Base-by-base conservation (phyloP, 2,113 vertebrate genomes). In the Hippocampus zosterae region DNA sequence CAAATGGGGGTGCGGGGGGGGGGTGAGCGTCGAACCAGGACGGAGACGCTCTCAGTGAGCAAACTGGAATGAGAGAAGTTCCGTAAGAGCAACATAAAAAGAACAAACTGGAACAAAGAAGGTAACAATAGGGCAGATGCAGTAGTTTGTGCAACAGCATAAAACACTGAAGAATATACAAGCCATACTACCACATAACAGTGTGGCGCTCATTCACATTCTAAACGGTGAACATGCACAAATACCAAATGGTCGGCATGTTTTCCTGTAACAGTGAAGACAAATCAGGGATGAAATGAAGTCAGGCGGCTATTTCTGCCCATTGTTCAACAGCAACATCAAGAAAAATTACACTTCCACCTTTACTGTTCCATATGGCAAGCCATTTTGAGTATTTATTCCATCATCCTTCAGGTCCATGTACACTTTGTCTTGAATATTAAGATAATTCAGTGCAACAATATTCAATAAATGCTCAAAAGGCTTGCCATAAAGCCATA, bases 101-200 rank as follows among this genome's bases (percentile, higher is more conserved):
- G 69, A 52, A 57, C 48, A 50, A 23, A 18, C 53, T 16, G 16
- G 27, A 55, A 37, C 63, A 9, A 55, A 46, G 48, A 16, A 57
- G 21, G 40, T 44, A 83, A 87, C 73, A 86, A 77, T 70, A 83
- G 75, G 77, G 5, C 16, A 1, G 78, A 69, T 70, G 85, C 68
- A 79, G 72, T 62, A 76, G 55, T 78, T 50, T 81, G 84, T 81
- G 81, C 78, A 74, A 84, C 77, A 77, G 83, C 73, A 87, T 85
- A 85, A 75, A 88, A 84, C 78, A 82, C 75, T 16, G 75, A 84
- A 84, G 75, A 82, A 85, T 88, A 70, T 85, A 87, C 84, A 87
- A 72, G 72, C 69, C 67, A 68, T 27, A 44, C 68, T 76, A 70
- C 46, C 77, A 76, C 76, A 76, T 78, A 64, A 76, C 78, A 61